These are phyloP conservation scores for Osmerus eperlanus DNA, from an alignment of 2,113 vertebrate genomes.

Conservation along the genomic window DNA sequence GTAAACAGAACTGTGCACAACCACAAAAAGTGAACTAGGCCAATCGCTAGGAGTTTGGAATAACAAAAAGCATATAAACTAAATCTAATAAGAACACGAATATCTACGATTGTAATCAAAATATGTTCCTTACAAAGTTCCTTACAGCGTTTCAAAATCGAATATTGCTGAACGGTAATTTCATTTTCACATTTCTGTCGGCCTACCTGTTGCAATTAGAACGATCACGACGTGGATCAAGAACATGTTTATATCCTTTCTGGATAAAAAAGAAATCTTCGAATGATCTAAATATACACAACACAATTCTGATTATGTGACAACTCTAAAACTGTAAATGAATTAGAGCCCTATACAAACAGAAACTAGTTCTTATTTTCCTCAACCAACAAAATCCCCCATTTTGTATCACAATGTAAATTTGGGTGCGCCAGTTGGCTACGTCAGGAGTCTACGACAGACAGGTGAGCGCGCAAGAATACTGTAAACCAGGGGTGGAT, in stretches of 20 bases:
- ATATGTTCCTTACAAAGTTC: too few relatives aligned
- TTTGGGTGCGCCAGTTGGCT: not conserved
- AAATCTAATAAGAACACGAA: too few relatives aligned
- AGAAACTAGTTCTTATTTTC: not conserved
- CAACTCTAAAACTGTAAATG: not conserved
- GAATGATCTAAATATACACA: not conserved
- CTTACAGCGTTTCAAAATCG: too few relatives aligned
- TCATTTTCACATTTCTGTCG: not conserved
- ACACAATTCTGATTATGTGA: too few relatives aligned
- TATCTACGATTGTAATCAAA: too few relatives aligned
- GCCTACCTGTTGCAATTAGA: conserved; percentile 65
- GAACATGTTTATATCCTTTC: conserved; percentile 46
- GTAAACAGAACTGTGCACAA: too few relatives aligned
- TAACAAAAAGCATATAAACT: too few relatives aligned
- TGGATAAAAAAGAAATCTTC: not conserved
- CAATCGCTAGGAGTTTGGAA: too few relatives aligned
- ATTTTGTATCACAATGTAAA: not conserved
- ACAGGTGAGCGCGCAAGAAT: not conserved
- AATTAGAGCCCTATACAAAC: not conserved
- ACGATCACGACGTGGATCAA: conserved; percentile 49
- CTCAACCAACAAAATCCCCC: not conserved
- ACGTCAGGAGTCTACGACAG: too few relatives aligned
- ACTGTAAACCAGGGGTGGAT: not conserved
- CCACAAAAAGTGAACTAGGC: too few relatives aligned
- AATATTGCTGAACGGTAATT: too few relatives aligned